Percentiles rank a stretch among this genome's conserved stretches.
phyloP scores from a whole-genome alignment of 1,140 invertebrate genomes.

The Danaus plexippus region DNA sequence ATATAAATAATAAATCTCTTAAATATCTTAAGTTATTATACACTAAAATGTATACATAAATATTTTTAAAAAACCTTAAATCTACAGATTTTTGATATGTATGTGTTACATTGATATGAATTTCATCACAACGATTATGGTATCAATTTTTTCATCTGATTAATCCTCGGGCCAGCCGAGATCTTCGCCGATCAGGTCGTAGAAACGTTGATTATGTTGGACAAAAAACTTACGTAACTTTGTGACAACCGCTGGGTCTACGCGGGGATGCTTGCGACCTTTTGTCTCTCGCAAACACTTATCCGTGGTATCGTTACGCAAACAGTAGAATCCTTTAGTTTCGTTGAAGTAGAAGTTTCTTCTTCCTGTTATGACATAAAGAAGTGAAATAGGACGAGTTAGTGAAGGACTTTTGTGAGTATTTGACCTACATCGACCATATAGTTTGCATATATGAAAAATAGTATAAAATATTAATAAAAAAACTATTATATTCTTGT shows the following conservation, averaged over 20 bases:
- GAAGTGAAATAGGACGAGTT: constrained; percentile 7
- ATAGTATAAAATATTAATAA: too few species aligned
- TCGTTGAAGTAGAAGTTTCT: constrained; percentile 98
- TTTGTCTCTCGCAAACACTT: constrained; percentile 96
- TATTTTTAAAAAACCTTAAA: constrained; percentile 61
- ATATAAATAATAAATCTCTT: constrained; percentile 43
- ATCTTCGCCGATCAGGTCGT: constrained; percentile 92
- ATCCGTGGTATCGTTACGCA: constrained; percentile 87
- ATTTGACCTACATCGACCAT: neutral
- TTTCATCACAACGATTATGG: constrained; percentile 45
- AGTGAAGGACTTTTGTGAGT: neutral
- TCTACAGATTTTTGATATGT: constrained; percentile 60
- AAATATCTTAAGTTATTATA: constrained; percentile 43
- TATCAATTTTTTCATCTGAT: constrained; percentile 6
- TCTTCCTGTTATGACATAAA: constrained; percentile 74
- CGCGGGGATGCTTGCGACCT: constrained; percentile 91
- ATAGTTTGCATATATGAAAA: neutral
- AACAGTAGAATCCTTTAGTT: constrained; percentile 97
- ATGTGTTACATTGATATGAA: constrained; percentile 57
- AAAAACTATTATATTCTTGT: too few species aligned
- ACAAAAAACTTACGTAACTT: constrained; percentile 92
- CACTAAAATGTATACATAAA: constrained; percentile 63
- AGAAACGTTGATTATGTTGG: constrained; percentile 96
- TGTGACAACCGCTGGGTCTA: constrained; percentile 87
- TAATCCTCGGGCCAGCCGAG: constrained; percentile 91